Evolutionary conservation across 1,140 invertebrate species (phyloP), one percentile per base, ranked within the genome.

Genomic region (Dreissena rostriformis): DNA sequence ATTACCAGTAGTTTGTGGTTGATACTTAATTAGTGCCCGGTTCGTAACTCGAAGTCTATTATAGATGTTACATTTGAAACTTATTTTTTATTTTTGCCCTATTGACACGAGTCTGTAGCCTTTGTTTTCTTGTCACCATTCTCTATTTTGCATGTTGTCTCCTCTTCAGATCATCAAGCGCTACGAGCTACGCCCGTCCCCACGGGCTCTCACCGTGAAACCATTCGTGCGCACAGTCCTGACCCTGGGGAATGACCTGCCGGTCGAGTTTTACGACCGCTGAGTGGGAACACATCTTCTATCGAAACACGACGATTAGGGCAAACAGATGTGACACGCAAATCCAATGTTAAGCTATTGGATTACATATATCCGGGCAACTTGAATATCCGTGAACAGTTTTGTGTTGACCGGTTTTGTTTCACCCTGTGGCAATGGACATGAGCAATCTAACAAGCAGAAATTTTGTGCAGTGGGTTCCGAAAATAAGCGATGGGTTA

Each of bases 181-280:
- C 26, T 90, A 83, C 51, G 55, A 78, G 15, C 63, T 89, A 26
- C 74, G 83, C 29, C 86, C 86, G 14, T 86, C 83, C 55, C 70
- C 84, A 28, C 81, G 79, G 15, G 57, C 82, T 11, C 86, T 84
- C 52, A 83, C 87, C 57, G 83, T 90, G 24, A 90, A 86, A 15
- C 89, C 89, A 11, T 79, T 71, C 17, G 89, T 89, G 24, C 72
- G 89, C 24, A 90, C 89, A 17, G 86, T 89, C 70, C 78, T 90
- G 17, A 89, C 89, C 12, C 87, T 87, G 5, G 88, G 88, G 0
- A 84, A 88, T 6, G 80, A 90, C 70, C 82, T 90, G 0, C 88
- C 88, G 11, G 81, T 89, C 15, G 77, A 87, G 49, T 89, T 90
- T 65, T 61, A 84, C 12, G 89, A 89, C 51, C 87, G 89, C 68